Evolutionary conservation across 1,140 invertebrate genomes (phyloP).

Genomic region (Heliconius hewitsoni): DNA sequence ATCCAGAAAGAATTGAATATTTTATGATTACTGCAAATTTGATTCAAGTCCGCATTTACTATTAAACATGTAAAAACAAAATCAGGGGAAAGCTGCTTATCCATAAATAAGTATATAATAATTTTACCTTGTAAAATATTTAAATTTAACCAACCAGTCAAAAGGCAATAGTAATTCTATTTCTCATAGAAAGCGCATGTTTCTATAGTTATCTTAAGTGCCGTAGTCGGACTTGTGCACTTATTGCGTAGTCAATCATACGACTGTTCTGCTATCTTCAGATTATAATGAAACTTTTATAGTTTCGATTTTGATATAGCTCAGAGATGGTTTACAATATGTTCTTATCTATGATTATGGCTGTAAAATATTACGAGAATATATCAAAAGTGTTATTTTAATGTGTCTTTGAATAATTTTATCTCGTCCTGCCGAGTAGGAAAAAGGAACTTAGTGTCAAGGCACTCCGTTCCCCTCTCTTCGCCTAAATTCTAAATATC

Average conservation of each 20-base stretch:
- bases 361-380: background rate
- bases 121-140: no score
- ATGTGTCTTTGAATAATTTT: background rate
- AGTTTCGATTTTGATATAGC: conserved; percentile 57
- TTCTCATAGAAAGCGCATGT: conserved; percentile 33
- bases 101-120: no score
- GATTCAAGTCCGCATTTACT: no score
- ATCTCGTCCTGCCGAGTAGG: background rate
- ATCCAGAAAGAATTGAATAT: background rate
- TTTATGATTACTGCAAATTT: no score
- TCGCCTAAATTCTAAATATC: background rate
- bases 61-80: no score
- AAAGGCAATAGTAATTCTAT: background rate
- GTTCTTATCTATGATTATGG: background rate
- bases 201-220: conserved; percentile 43
- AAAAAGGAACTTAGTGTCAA: background rate
- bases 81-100: no score
- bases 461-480: background rate
- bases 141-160: no score
- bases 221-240: conserved; percentile 54
- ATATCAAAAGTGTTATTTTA: background rate
- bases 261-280: conserved; percentile 72
- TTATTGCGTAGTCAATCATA: conserved; percentile 66
- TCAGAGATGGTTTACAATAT: conserved; percentile 23
- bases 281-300: conserved; percentile 79